Base-by-base conservation (phyloP, 2,888 invertebrate genomes). In the Ochlodes sylvanus region DNA sequence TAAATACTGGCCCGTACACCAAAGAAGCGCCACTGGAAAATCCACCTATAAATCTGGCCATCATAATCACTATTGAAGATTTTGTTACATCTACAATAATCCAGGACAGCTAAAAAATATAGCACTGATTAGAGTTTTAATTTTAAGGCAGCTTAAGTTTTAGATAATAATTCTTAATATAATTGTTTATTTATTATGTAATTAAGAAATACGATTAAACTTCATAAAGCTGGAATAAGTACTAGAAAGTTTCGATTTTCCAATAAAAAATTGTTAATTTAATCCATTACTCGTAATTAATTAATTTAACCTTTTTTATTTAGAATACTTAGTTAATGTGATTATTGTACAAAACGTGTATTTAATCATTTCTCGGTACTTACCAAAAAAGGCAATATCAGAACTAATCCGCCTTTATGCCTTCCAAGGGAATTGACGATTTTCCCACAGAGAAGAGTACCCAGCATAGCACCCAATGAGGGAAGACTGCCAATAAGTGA, bases 1-100 rank as follows among this genome's bases (percentile, higher is more conserved):
- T 92, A 78, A 94, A 95, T n/a, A 95, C 90, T 0, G 96, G 95
- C 0, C 92, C 89, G 42, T 94, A 88, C 9, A 94, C 93, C 6
- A 95, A 81, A 0, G 89, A 82, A 0, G 94, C 92, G 0, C 95
- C 95, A 0, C 94, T 66, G 0, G 75, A 90, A 0, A 95, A 75
- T 0, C 96, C 96, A 0, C 93, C 87, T 1, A 96, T 73, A 50
- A 95, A 90, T 56, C 95, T 87, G 0, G 94, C 94, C 0, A 87
- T 76, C 47, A 94, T 82, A 0, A 95, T 83, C 47, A 92, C 81
- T 0, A 73, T 74, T 0, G 91, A 79, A 19, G 92, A 86, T 1
- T 80, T 81, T 0, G 94, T 89, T 27, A 94, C 82, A 1, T 92
- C 84, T 44, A 95, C 94, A 2, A 94, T 77, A 0, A 94, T 69